A percentile compares a stretch with the other conserved stretches of the same genome.
Evolutionary conservation across 1,140 invertebrate species (phyloP).

Genomic region (Pseudomyrmex concolor): DNA sequence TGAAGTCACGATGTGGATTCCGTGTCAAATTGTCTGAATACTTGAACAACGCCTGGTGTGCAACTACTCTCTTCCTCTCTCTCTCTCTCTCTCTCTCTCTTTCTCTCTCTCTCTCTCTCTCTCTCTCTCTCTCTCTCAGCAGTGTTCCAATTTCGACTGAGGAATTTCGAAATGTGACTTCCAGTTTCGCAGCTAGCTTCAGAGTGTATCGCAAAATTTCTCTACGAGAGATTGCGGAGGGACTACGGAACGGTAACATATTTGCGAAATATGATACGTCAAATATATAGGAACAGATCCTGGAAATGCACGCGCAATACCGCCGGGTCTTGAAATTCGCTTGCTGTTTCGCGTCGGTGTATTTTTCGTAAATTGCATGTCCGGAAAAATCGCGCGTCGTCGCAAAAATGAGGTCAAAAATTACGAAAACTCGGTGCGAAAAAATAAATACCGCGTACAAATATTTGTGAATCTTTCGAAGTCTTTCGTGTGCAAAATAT

Average conservation of each 20-base stretch:
- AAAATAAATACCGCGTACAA: too few species aligned
- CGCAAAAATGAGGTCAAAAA: too few species aligned
- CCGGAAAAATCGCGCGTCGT: too few species aligned
- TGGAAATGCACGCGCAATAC: background rate
- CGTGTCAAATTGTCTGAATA: slow-evolving; percentile 5
- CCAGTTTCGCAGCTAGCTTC: slow-evolving; percentile 2
- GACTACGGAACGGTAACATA: background rate
- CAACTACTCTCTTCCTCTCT: too few species aligned
- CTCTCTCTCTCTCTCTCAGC: too few species aligned
- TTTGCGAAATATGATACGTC: background rate
- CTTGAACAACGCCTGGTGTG: background rate
- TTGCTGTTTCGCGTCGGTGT: background rate
- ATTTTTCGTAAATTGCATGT: slow-evolving; percentile 11
- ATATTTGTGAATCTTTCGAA: too few species aligned
- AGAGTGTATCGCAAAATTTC: background rate
- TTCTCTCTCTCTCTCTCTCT: too few species aligned
- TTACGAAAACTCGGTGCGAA: too few species aligned
- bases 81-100: too few species aligned
- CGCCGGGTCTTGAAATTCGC: background rate
- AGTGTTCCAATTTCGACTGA: background rate
- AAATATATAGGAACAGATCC: background rate
- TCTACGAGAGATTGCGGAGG: background rate
- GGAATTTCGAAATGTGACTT: background rate
- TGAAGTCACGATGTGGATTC: background rate
- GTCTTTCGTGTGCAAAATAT: too few species aligned